Percentiles rank a stretch among this genome's conserved stretches.
phyloP scores from a whole-genome alignment of 2,888 invertebrate species.

The Apodemia hepburni region DNA sequence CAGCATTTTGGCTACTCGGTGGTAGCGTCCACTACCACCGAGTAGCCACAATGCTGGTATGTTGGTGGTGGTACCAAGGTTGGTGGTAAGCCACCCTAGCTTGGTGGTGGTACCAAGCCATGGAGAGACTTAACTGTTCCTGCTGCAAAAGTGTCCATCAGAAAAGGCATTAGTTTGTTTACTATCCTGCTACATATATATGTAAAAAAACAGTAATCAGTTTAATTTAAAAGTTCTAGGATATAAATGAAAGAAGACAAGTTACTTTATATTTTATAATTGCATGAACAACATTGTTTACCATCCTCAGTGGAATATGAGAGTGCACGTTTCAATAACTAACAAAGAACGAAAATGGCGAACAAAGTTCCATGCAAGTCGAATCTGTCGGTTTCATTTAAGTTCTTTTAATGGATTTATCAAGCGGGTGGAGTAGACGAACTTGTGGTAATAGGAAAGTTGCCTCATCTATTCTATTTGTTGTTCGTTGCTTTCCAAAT shows the following conservation, averaged over 20 bases:
- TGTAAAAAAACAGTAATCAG: not conserved
- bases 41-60: no score
- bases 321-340: conserved; percentile 10
- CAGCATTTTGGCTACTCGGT: no score
- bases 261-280: conserved; percentile 7
- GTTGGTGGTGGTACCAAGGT: no score
- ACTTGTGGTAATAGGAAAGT: conserved; percentile 28
- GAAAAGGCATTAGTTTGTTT: not conserved
- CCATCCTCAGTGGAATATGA: conserved; percentile 4
- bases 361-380: conserved; percentile 29
- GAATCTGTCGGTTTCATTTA: conserved; percentile 30
- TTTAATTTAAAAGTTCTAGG: not conserved
- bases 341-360: conserved; percentile 22
- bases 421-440: conserved; percentile 27
- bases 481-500: conserved; percentile 26
- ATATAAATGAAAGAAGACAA: not conserved
- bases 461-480: conserved; percentile 25
- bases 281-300: conserved; percentile 12
- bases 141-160: no score
- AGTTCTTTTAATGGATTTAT: conserved; percentile 33
- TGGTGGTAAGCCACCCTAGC: no score
- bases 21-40: no score
- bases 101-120: no score
- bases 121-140: no score
- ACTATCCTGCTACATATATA: not conserved